A percentile compares a stretch with the other conserved stretches of the same genome.
Evolutionary conservation across 2,797 vertebrate species (phyloP).

Genomic region (Serranus cabrilla): DNA sequence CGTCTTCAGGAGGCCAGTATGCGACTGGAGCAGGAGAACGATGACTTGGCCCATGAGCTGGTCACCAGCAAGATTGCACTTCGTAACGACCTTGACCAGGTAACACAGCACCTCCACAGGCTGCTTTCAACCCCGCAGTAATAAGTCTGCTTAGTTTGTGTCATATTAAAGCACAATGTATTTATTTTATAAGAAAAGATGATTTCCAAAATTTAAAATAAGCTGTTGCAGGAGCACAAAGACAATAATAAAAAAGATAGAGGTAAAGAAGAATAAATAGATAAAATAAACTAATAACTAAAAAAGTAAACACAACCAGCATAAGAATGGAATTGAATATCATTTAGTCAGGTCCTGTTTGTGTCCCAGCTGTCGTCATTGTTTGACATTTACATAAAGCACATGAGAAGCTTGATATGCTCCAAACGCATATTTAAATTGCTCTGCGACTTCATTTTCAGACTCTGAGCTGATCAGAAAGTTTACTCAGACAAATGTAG

Average conservation of each 20-base stretch:
- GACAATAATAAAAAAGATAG: too few species aligned
- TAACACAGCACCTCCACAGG: constrained; percentile 62
- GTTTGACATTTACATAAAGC: not conserved
- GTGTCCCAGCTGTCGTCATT: not conserved
- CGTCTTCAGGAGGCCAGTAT: constrained; percentile 98
- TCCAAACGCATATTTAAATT: not conserved
- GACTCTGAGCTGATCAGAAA: not conserved
- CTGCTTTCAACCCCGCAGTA: not conserved
- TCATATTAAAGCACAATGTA: not conserved
- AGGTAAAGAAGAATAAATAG: too few species aligned
- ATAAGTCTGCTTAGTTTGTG: not conserved
- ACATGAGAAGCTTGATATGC: not conserved
- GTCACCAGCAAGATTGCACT: constrained; percentile 99
- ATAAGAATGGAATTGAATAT: too few species aligned
- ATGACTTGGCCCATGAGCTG: constrained; percentile 97
- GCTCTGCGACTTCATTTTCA: not conserved
- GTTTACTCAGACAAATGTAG: not conserved
- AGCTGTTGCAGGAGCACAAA: too few species aligned
- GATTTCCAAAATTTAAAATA: too few species aligned
- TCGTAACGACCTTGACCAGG: constrained; percentile 97
- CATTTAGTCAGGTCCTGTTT: not conserved
- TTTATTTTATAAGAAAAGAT: not conserved
- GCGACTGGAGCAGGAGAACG: constrained; percentile 98
- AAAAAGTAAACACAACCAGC: too few species aligned
- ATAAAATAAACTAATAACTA: too few species aligned